Evolutionary conservation across 2,797 vertebrate genomes (phyloP).

Genomic region (Vespertilio murinus): DNA sequence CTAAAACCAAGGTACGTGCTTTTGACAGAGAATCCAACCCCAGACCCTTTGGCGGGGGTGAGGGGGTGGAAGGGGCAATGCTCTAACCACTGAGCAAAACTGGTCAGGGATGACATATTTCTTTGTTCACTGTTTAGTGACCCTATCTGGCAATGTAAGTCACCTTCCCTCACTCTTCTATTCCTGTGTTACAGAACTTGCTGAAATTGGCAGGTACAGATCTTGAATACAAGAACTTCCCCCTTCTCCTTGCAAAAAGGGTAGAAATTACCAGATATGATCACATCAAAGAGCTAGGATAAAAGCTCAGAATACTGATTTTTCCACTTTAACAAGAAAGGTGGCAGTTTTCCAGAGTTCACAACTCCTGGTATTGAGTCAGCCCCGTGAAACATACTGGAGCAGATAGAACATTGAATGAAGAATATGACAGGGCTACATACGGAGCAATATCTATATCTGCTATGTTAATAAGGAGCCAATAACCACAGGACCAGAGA

Average conservation of each 20-base stretch:
- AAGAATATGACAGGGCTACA: neutral
- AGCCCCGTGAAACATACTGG: neutral
- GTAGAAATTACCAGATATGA: neutral
- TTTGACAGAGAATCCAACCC: too few relatives aligned
- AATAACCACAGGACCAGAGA: neutral
- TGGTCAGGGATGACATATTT: neutral
- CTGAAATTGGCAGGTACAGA: neutral
- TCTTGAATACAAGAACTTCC: neutral
- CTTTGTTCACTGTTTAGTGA: neutral
- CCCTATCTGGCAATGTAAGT: neutral
- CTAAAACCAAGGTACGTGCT: too few relatives aligned
- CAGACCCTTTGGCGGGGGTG: too few relatives aligned
- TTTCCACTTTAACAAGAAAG: neutral
- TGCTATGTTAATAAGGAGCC: neutral
- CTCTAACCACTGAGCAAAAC: too few relatives aligned
- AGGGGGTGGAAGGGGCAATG: too few relatives aligned
- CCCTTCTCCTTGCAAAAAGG: neutral
- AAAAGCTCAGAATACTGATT: neutral
- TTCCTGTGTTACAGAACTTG: neutral
- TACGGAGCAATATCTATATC: neutral
- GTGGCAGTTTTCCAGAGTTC: neutral
- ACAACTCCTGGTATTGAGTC: neutral
- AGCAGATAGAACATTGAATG: neutral
- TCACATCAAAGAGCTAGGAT: neutral
- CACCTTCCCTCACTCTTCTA: neutral